Evolutionary conservation across 2,888 invertebrate genomes (phyloP).

Genomic region (Aspidiotus rigidus): DNA sequence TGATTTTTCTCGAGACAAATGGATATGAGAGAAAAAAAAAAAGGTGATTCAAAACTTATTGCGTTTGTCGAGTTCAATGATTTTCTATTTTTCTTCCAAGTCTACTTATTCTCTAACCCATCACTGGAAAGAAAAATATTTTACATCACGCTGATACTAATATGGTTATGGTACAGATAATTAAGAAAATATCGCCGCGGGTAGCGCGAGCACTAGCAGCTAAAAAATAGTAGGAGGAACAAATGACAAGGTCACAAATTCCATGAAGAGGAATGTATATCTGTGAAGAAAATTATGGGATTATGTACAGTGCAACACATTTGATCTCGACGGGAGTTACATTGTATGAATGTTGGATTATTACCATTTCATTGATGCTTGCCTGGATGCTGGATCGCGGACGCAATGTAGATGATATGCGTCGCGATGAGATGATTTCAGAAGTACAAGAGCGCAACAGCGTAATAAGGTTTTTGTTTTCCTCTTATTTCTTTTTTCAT

Average conservation of each 20-base stretch:
- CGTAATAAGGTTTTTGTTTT: conserved; percentile 2
- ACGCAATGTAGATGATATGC: not conserved
- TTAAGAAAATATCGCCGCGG: conserved; percentile 30
- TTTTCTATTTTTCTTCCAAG: too few species aligned
- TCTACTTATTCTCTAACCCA: too few species aligned
- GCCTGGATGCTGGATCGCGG: not conserved
- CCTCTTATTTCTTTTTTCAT: not conserved
- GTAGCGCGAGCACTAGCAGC: conserved; percentile 23
- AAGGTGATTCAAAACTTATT: too few species aligned
- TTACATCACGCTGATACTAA: conserved; percentile 32
- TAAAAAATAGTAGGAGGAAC: conserved; percentile 33
- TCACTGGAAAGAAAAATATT: conserved; percentile 19
- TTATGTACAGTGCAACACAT: conserved; percentile 25
- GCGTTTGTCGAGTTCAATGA: too few species aligned
- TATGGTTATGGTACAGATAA: conserved; percentile 26
- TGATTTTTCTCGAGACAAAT: too few species aligned
- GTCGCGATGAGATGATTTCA: not conserved
- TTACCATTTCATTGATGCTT: conserved; percentile 12
- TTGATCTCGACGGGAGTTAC: conserved; percentile 33
- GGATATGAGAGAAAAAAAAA: too few species aligned
- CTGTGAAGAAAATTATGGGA: conserved; percentile 30
- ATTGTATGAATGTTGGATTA: conserved; percentile 30
- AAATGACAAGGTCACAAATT: conserved; percentile 32
- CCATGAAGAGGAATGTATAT: conserved; percentile 21
- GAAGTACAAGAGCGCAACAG: not conserved